These are phyloP conservation scores for Pterostichus madidus DNA, from an alignment of 2,888 invertebrate genomes.

Conservation along the genomic window DNA sequence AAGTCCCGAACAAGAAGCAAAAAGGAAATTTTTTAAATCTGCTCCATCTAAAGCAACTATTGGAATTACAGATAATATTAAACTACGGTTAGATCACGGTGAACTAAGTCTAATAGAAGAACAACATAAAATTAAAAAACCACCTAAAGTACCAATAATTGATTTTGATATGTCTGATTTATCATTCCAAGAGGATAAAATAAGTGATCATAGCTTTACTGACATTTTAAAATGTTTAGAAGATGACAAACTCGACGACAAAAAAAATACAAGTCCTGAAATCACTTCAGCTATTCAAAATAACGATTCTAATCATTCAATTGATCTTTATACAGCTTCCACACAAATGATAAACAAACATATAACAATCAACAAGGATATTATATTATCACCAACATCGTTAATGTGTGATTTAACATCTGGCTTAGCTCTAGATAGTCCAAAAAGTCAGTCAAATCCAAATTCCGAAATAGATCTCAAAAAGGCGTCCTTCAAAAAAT, in stretches of 20 bases:
- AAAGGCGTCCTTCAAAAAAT: constrained; percentile 68
- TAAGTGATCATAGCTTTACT: constrained; percentile 71
- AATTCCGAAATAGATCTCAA: constrained; percentile 62
- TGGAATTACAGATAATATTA: constrained; percentile 75
- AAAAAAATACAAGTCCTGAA: constrained; percentile 67
- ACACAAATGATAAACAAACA: constrained; percentile 68
- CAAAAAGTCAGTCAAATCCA: constrained; percentile 69
- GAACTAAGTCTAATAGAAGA: constrained; percentile 71
- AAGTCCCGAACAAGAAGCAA: constrained; percentile 69
- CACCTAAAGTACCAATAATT: constrained; percentile 67
- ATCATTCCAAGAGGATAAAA: constrained; percentile 71
- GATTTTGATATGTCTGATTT: constrained; percentile 73
- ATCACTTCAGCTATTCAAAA: no score
- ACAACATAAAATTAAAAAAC: constrained; percentile 58
- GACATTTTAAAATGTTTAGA: constrained; percentile 75
- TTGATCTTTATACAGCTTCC: constrained; percentile 69
- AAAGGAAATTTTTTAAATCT: constrained; percentile 77
- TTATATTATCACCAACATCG: constrained; percentile 78
- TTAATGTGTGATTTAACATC: constrained; percentile 79
- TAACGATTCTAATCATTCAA: constrained; percentile 38
- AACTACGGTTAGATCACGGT: constrained; percentile 74
- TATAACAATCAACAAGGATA: background rate
- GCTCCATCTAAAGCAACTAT: constrained; percentile 73
- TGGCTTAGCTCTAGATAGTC: constrained; percentile 77
- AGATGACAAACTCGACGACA: constrained; percentile 75